Percentiles rank a stretch among this genome's conserved stretches.
Conservation (phyloP, 2,888 invertebrate genomes). For the Cylindroiulus punctatus region DNA sequence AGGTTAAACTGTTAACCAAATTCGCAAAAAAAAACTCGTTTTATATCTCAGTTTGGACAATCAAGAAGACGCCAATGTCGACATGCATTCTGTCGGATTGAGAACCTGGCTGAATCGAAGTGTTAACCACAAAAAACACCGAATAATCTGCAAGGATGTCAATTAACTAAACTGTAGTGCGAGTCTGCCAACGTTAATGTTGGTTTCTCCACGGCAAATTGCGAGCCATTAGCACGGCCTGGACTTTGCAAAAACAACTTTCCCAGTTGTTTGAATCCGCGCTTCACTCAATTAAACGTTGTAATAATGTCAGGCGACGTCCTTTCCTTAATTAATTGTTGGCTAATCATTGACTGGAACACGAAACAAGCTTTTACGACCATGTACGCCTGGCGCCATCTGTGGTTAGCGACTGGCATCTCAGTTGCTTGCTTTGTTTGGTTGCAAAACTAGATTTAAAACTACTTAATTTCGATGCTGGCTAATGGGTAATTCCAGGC, state of each 20-base stretch:
- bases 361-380: conserved; percentile 11
- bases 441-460: background rate
- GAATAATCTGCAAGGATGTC: background rate
- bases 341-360: conserved; percentile 29
- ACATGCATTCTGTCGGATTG: background rate
- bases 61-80: background rate
- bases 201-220: background rate
- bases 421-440: background rate
- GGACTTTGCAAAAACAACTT: conserved; percentile 21
- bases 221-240: conserved; percentile 16
- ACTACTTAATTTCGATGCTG: no score
- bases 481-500: no score
- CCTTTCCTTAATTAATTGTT: conserved; percentile 36
- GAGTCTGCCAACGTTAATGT: background rate
- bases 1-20: no score
- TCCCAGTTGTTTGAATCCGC: conserved; percentile 1
- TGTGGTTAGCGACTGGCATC: background rate
- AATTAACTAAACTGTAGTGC: background rate
- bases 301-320: conserved; percentile 11
- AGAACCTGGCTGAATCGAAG: background rate
- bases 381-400: background rate
- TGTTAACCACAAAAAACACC: background rate
- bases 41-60: no score
- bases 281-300: conserved; percentile 12
- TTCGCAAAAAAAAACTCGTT: no score